These are phyloP conservation scores for Upupa epops DNA, from an alignment of 2,113 vertebrate genomes.

Conservation along the genomic window DNA sequence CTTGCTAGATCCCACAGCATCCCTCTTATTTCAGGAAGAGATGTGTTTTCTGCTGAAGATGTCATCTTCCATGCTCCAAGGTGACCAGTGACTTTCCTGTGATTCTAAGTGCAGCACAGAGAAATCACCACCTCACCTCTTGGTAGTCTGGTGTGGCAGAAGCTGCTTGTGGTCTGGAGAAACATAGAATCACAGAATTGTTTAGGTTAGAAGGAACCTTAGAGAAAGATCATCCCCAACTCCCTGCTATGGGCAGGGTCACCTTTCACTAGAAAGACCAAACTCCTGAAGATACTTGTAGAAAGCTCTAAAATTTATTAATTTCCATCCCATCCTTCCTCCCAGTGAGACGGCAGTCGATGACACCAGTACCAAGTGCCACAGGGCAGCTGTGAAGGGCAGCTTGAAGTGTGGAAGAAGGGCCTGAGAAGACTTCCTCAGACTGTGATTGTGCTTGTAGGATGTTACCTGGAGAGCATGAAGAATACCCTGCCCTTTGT, in stretches of 20 bases:
- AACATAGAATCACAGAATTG: not conserved
- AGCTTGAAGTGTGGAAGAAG: not conserved
- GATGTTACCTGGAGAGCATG: not conserved
- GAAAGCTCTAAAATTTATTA: not conserved
- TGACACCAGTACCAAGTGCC: accelerated
- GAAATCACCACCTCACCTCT: not conserved
- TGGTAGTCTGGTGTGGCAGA: not conserved
- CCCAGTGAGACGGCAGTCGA: not conserved
- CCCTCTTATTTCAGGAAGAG: not conserved
- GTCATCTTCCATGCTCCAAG: not conserved
- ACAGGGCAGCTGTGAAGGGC: accelerated
- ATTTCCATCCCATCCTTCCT: not conserved
- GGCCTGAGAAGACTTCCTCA: not conserved
- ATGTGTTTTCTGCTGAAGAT: not conserved
- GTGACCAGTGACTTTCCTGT: not conserved
- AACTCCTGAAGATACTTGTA: not conserved
- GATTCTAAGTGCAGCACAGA: not conserved
- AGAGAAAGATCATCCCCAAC: not conserved
- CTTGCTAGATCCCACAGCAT: not conserved
- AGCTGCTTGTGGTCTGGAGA: not conserved
- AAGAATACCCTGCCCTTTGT: not conserved
- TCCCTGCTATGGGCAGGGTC: not conserved
- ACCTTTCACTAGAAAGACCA: not conserved
- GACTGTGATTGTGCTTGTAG: not conserved
- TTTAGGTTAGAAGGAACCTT: not conserved